Base-by-base conservation (phyloP, 2,113 vertebrate genomes). In the Pyrgilauda ruficollis region DNA sequence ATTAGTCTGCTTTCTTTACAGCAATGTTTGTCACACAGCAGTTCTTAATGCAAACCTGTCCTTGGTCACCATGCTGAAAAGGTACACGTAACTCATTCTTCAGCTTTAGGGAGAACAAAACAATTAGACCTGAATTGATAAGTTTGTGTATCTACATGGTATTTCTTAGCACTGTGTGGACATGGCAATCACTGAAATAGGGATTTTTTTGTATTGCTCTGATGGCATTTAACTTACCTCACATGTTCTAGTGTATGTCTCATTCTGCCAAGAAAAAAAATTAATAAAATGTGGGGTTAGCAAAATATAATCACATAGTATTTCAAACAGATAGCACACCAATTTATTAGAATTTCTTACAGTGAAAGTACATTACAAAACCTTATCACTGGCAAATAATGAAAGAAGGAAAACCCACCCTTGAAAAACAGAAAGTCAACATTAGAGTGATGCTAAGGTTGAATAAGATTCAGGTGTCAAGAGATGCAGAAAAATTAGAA, bases 201-300 rank as follows among this genome's bases (percentile, higher is more conserved):
- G 53, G 7, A 28, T 21, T 30, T 59, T 31, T 63, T 63, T 46
- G 10, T 43, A 14, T 43, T 83, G 50, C 11, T 84, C 23, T 67
- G 24, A 63, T 43, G 46, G 46, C 14, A 55, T 69, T 68, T 61
- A 89, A 91, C 97, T 97, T 90, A 98, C 97, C 96, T 98, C 97
- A 96, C 84, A 97, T 62, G 66, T 15, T 58, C 95, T 96, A 35
- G 15, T 44, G 41, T 97, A 98, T 13, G 94, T 96, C 72, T 94
- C 35, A 4, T 98, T 97, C 97, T 98, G 94, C 33, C 92, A 53
- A 84, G 39, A 80, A 37, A 96, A 64, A 64, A 96, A 81, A 94
- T 91, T n/a, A 84, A 87, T 70, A 87, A 62, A 47, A 81, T 23
- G 22, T 8, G 2, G 13, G n/a, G 22, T 96, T 87, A 96, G 35